These are phyloP conservation scores for Pelmatolapia mariae DNA, from an alignment of 2,113 vertebrate species.

Conservation along the genomic window DNA sequence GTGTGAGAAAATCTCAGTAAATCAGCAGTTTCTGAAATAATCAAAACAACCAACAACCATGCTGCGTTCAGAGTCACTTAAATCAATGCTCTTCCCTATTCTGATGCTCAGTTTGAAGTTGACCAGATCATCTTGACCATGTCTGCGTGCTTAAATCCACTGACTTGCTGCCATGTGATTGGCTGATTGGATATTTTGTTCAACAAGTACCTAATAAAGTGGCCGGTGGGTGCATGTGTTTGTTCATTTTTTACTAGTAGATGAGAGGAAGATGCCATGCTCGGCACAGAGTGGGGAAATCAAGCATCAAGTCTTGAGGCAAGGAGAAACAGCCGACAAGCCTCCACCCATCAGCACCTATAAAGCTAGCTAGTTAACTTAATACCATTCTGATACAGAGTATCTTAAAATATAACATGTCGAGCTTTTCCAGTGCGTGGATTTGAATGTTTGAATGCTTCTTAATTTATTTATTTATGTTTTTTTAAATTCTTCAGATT, in stretches of 20 bases:
- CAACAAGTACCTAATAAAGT: neutral
- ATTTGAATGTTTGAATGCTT: neutral
- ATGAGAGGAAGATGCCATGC: no score
- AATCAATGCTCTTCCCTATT: neutral
- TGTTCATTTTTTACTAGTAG: neutral
- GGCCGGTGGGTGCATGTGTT: neutral
- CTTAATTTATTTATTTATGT: neutral
- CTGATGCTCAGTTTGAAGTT: neutral
- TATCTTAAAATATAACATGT: neutral
- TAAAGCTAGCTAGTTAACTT: neutral
- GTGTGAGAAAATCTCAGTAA: neutral
- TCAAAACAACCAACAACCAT: neutral
- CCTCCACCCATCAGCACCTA: neutral
- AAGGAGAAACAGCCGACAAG: fast-evolving
- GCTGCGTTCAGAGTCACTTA: neutral
- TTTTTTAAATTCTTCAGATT: neutral
- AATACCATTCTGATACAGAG: neutral
- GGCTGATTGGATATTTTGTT: neutral
- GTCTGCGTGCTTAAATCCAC: neutral
- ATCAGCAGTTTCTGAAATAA: neutral
- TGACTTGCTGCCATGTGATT: neutral
- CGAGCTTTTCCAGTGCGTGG: neutral
- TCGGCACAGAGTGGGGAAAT: neutral
- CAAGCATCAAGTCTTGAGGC: neutral
- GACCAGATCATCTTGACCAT: neutral